Evolutionary conservation across 30 jellyfish, hydroid and myxozoan species (phyloP).

Genomic region (Aurelia aurita complex sp. Pacific): DNA sequence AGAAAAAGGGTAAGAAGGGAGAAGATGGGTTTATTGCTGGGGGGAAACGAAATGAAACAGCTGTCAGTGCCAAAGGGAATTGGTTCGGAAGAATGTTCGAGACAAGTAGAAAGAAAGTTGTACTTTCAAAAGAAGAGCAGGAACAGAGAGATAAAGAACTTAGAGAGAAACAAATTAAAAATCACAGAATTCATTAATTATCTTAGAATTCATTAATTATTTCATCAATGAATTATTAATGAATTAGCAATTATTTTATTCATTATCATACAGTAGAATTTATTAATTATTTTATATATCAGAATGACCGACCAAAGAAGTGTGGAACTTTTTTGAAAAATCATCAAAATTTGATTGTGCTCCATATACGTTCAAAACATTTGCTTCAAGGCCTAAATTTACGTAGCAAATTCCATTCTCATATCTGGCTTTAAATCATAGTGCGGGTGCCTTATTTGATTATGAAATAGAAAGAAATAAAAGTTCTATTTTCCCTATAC

Average conservation of each 20-base stretch:
- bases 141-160: conserved; percentile 12
- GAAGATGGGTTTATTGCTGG: conserved; percentile 44
- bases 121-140: conserved; percentile 12
- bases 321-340: too few species aligned
- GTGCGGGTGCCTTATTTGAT: too few species aligned
- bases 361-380: too few species aligned
- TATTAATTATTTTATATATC: conserved; percentile 10
- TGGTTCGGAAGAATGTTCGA: background rate
- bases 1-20: conserved; percentile 44
- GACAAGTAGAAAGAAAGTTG: conserved; percentile 34
- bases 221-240: background rate
- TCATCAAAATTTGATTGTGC: too few species aligned
- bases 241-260: background rate
- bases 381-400: too few species aligned
- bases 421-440: too few species aligned
- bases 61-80: background rate
- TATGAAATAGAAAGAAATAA: too few species aligned
- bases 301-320: too few species aligned
- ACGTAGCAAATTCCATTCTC: too few species aligned
- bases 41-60: background rate
- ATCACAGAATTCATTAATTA: too few species aligned
- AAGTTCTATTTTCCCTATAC: too few species aligned
- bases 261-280: background rate
- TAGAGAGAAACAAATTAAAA: conserved; percentile 6
- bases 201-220: too few species aligned